Evolutionary conservation across 1,140 invertebrate genomes (phyloP).

Genomic region (Frieseomelitta varia): DNA sequence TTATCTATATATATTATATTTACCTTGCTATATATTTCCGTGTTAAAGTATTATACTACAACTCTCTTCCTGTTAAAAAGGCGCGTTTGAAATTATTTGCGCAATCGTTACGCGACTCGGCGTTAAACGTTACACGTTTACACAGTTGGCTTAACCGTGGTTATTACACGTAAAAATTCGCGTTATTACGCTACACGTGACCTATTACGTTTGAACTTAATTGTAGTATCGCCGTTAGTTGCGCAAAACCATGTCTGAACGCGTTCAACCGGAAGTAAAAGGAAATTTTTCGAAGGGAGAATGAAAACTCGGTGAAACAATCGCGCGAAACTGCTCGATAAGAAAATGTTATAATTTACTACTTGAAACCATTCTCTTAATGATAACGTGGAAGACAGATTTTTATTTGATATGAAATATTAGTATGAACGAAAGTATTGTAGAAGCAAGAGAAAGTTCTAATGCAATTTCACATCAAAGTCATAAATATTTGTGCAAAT

Average conservation of each 20-base stretch:
- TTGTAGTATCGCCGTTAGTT: slow-evolving; percentile 2
- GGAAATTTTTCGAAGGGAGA: slow-evolving; percentile 1
- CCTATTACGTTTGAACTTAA: slow-evolving; percentile 7
- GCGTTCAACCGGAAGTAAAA: slow-evolving; percentile 19
- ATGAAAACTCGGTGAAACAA: not conserved
- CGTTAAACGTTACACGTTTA: not conserved
- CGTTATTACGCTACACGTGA: not conserved
- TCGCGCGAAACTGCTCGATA: not conserved
- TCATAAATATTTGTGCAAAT: not conserved
- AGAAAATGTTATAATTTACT: not conserved
- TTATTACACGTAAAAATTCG: not conserved
- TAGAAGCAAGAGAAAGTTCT: not conserved
- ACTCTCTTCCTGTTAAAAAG: not conserved
- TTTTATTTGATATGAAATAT: not conserved
- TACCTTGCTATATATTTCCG: not conserved
- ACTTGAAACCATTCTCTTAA: not conserved
- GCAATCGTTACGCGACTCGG: slow-evolving; percentile 21
- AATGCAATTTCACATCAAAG: not conserved
- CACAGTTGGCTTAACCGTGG: slow-evolving; percentile 2
- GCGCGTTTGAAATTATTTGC: slow-evolving; percentile 17
- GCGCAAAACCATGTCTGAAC: not conserved
- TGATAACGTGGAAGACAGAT: not conserved
- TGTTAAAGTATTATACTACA: not conserved
- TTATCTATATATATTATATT: too few relatives aligned
- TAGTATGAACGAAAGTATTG: too few relatives aligned